Percentiles rank a stretch among this genome's conserved stretches.
These are phyloP conservation scores for Syrphus vitripennis DNA, from an alignment of 2,888 invertebrate genomes.

Conservation along the genomic window DNA sequence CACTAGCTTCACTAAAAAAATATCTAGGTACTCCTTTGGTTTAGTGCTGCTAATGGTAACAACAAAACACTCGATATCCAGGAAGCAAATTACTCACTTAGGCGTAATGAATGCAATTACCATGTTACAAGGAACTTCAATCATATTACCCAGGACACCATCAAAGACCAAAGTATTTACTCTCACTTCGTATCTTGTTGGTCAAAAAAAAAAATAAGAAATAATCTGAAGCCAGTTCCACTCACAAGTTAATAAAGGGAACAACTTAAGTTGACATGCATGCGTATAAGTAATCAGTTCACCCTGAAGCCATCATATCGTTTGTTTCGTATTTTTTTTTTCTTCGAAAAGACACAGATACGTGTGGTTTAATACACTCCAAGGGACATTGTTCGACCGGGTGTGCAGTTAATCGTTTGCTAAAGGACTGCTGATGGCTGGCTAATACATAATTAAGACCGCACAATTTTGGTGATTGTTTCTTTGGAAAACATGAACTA, in stretches of 20 bases:
- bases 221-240: constrained; percentile 7
- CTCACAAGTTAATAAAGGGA: constrained; percentile 48
- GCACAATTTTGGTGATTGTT: constrained; percentile 53
- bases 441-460: constrained; percentile 44
- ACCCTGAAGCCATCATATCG: constrained; percentile 38
- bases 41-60: constrained; percentile 21
- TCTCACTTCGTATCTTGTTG: not conserved
- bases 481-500: not conserved
- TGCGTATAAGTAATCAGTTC: constrained; percentile 52
- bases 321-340: constrained; percentile 6
- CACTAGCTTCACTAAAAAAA: not conserved
- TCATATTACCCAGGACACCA: constrained; percentile 58
- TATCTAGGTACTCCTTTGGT: not conserved
- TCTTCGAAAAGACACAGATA: not conserved
- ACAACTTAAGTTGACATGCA: constrained; percentile 39
- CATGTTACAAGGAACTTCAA: constrained; percentile 66
- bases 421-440: not conserved
- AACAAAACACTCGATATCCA: constrained; percentile 65
- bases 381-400: constrained; percentile 24
- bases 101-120: constrained; percentile 67
- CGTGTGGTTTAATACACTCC: constrained; percentile 16
- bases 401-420: not conserved
- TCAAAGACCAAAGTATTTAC: constrained; percentile 18
- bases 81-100: constrained; percentile 70
- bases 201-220: not conserved